Percentiles rank a stretch among this genome's conserved stretches.
Conservation (phyloP, 1,140 invertebrate genomes). For the Pseudomyrmex pallidus region DNA sequence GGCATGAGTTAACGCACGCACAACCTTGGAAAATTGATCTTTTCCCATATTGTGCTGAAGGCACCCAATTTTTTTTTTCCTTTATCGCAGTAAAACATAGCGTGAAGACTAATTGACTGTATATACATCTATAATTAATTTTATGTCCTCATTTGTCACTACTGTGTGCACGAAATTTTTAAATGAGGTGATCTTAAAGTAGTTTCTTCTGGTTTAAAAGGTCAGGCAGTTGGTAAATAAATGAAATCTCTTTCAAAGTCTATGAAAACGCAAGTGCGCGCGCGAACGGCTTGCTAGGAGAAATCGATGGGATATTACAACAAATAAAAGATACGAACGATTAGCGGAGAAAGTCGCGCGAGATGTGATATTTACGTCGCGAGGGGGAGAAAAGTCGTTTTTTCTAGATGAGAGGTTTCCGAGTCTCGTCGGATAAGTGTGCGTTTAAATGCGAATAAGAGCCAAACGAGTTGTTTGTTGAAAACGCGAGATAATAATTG, state of each 20-base stretch:
- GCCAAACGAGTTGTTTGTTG: background rate
- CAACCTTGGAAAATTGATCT: constrained; percentile 41
- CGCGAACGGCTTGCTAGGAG: background rate
- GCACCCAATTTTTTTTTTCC: background rate
- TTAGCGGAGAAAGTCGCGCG: constrained; percentile 29
- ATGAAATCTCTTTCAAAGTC: too few species aligned
- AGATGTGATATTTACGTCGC: too few species aligned
- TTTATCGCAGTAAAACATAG: too few species aligned
- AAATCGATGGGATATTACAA: constrained; percentile 34
- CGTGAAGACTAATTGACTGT: too few species aligned
- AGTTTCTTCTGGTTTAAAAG: too few species aligned
- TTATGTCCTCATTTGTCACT: too few species aligned
- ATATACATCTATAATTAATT: too few species aligned
- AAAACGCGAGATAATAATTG: background rate
- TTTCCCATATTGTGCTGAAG: background rate
- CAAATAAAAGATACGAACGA: constrained; percentile 6
- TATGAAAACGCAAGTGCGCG: background rate
- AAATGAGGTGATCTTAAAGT: too few species aligned
- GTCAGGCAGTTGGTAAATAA: too few species aligned
- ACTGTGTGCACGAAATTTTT: too few species aligned
- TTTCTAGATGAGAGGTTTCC: background rate
- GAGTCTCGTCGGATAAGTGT: background rate
- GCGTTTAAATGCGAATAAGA: background rate
- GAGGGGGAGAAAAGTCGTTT: constrained; percentile 26
- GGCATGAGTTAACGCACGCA: constrained; percentile 34